phyloP scores from a whole-genome alignment of 2,113 vertebrate species.

The Crocuta crocuta region DNA sequence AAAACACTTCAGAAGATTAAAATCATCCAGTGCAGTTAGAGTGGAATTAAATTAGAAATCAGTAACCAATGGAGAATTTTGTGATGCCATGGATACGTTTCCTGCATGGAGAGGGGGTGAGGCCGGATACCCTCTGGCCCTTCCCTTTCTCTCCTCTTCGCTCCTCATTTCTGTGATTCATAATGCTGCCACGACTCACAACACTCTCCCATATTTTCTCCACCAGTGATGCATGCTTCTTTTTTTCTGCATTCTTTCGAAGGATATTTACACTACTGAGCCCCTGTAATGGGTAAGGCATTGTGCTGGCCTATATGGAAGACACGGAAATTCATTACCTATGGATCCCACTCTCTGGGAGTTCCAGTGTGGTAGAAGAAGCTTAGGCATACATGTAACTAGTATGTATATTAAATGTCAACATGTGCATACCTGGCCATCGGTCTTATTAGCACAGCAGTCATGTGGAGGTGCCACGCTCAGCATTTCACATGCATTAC shows the following conservation, averaged over 20 bases:
- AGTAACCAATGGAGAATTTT: background rate
- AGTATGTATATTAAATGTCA: rapidly evolving
- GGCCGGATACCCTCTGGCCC: background rate
- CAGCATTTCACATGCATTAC: background rate
- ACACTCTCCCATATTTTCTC: background rate
- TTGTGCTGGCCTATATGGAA: background rate
- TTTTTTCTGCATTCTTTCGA: background rate
- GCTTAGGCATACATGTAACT: rapidly evolving
- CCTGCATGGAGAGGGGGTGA: rapidly evolving
- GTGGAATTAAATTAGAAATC: background rate
- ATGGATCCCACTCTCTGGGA: background rate
- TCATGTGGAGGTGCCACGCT: rapidly evolving
- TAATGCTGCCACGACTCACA: background rate
- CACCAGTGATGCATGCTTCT: background rate
- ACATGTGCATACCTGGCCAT: rapidly evolving
- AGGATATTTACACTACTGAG: background rate
- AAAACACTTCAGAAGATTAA: background rate
- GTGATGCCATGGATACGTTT: background rate
- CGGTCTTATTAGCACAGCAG: background rate
- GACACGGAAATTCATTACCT: background rate
- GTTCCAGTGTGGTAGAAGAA: background rate
- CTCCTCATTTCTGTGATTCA: background rate
- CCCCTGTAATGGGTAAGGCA: rapidly evolving
- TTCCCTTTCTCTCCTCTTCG: background rate
- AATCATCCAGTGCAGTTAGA: background rate